Evolutionary conservation across 1,140 invertebrate species (phyloP), one percentile per base, ranked within the genome.

Genomic region (Euura lappo): DNA sequence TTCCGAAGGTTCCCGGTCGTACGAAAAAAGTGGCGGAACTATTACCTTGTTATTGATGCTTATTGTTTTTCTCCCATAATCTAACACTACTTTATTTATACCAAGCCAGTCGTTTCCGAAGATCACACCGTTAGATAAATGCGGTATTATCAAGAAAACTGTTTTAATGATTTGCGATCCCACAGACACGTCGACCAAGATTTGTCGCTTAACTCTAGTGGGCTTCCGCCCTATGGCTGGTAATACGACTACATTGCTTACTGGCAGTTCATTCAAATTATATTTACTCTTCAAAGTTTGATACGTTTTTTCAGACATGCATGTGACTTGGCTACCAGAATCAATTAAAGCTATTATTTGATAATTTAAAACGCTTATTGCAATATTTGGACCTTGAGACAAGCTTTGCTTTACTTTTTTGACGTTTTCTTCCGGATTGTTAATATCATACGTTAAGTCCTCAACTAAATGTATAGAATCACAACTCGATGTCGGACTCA

Each of bases 81-180:
- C 60, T 44, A 72, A 67, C 4, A 70, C 44, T 42, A 70, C 69
- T 46, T 45, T 44, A 51, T 71, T 47, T 2, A 8, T n/a, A 8
- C 69, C 7, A 5, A 74, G 51, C 73, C 75, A 77, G 66, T 77
- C 73, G 47, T 72, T 70, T 7, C 74, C 74, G 2, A 77, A 13
- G 6, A 78, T 78, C 4, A 72, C 51, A 6, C 51, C 44, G 13
- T 42, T 68, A 11, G 66, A 13, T 8, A 72, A 51, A 42, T 65
- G 42, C 11, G 68, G 68, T 13, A 73, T 51, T 4, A 71, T 43
- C 43, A 71, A 68, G 8, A 74, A 74, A 70, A 70, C 43, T 3
- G 72, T 71, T 13, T 6, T 2, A 10, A 60, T 70, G 3, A n/a
- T 65, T 43, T 67, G 11, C 6, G 42, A 2, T 13, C 43, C 65